Evolutionary conservation across 2,113 vertebrate genomes (phyloP).

Genomic region (Holacanthus passer): DNA sequence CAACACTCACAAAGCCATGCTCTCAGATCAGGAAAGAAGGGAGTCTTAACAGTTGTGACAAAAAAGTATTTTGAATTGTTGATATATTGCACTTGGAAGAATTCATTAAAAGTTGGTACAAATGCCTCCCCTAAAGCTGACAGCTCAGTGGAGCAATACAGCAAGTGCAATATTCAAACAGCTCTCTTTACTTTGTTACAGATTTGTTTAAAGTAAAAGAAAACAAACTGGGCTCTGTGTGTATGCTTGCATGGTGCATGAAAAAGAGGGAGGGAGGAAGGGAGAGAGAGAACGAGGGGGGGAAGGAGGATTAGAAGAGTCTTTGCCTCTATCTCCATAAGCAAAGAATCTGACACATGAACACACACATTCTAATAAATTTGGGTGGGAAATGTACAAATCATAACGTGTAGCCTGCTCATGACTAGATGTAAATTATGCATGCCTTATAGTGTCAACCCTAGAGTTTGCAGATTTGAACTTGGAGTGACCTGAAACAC

Average conservation of each 20-base stretch:
- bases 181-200: slow-evolving; percentile 52
- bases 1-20: neutral
- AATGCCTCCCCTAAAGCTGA: slow-evolving; percentile 53
- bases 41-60: slow-evolving; percentile 10
- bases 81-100: slow-evolving; percentile 43
- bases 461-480: neutral
- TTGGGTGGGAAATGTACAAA: neutral
- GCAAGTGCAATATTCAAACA: slow-evolving; percentile 49
- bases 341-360: neutral
- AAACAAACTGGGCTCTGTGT: slow-evolving; percentile 51
- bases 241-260: slow-evolving; percentile 27
- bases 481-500: neutral
- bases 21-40: neutral
- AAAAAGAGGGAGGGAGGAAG: neutral
- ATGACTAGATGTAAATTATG: neutral
- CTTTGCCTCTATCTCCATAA: neutral
- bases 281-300: no score
- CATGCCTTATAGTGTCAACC: neutral
- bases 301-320: neutral
- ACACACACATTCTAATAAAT: neutral
- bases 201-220: slow-evolving; percentile 52
- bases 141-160: slow-evolving; percentile 52
- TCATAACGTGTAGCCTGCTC: neutral
- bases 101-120: slow-evolving; percentile 56
- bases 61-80: slow-evolving; percentile 42